Base-by-base conservation (phyloP, 2,113 vertebrate genomes). In the Micromys minutus region DNA sequence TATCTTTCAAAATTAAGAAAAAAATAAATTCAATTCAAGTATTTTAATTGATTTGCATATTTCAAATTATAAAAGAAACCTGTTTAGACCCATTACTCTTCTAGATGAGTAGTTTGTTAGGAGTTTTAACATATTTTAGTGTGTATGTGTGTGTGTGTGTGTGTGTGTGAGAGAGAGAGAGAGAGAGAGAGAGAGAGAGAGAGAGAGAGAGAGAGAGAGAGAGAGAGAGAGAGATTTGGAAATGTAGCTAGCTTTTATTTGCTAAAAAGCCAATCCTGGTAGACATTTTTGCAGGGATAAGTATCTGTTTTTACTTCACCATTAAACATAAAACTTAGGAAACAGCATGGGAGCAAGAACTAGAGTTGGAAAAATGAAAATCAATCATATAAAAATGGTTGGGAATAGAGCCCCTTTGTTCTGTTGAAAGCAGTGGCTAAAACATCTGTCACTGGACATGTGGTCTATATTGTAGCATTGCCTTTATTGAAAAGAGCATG, bases 11-110 rank as follows among this genome's bases (percentile, higher is more conserved):
- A 96, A 95, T 85, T 1, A 65, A 63, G 26, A 13, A 90, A 57
- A 89, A 74, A 92, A 26, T n/a, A n/a, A 45, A 84, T 80, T 90
- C 47, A 81, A 24, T 50, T 74, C 71, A 96, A 91, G 7, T 90
- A 91, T 63, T 87, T 92, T 63, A 83, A 61, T 29, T 7, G 3
- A 83, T 61, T 59, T 2, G 59, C 34, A 26, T 81, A 81, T 61
- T 81, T 59, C 22, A 87, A 85, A 24, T 21, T 88, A 88, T 3
- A 92, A 87, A 90, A 87, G 6, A 71, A 11, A 79, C 89, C 39
- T 77, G 45, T 91, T 63, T 34, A 74, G 63, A 59, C 50, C 55
- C 65, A 86, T 71, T 93, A 74, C 57, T 87, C 15, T 75, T 5
- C 12, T 77, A 31, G 11, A 90, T 52, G 87, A 45, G 17, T 80